phyloP scores from a whole-genome alignment of 2,888 invertebrate species.

The Craniophora ligustri region DNA sequence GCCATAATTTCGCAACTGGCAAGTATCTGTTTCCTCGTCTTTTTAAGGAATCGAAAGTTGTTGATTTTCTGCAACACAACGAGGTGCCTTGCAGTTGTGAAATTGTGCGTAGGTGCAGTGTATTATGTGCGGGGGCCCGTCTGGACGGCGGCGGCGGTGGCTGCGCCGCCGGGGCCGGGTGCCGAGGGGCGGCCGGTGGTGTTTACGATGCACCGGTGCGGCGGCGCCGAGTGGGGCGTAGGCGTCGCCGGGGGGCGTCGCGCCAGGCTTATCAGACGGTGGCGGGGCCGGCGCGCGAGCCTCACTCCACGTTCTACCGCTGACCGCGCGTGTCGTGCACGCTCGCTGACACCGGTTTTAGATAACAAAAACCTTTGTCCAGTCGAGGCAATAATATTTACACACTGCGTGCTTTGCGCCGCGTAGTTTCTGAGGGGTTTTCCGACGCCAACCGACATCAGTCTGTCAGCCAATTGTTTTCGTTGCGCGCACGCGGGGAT shows the following conservation, averaged over 20 bases:
- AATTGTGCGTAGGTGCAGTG: slow-evolving; percentile 83
- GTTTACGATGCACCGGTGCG: slow-evolving; percentile 80
- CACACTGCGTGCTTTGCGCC: slow-evolving; percentile 76
- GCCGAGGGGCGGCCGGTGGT: slow-evolving; percentile 82
- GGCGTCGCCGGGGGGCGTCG: slow-evolving; percentile 88
- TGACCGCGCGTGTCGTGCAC: slow-evolving; percentile 81
- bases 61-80: slow-evolving; percentile 75
- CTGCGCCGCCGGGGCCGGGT: slow-evolving; percentile 66
- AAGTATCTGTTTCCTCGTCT: slow-evolving; percentile 77
- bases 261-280: slow-evolving; percentile 88
- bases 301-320: slow-evolving; percentile 84
- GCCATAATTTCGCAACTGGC: slow-evolving; percentile 77
- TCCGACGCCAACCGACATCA: slow-evolving; percentile 82
- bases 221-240: slow-evolving; percentile 85
- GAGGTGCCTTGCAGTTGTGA: slow-evolving; percentile 76
- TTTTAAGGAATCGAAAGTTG: slow-evolving; percentile 87
- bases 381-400: slow-evolving; percentile 86
- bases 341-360: slow-evolving; percentile 82
- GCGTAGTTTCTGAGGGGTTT: slow-evolving; percentile 86
- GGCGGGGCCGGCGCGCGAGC: slow-evolving; percentile 87
- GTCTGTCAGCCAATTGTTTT: slow-evolving; percentile 84
- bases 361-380: slow-evolving; percentile 89
- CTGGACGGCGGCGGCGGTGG: slow-evolving; percentile 69
- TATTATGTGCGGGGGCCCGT: slow-evolving; percentile 81
- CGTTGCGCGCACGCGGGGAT: slow-evolving; percentile 82